Evolutionary conservation across 2,888 invertebrate species (phyloP), one percentile per base, ranked within the genome.

Genomic region (Chloroclysta siterata): DNA sequence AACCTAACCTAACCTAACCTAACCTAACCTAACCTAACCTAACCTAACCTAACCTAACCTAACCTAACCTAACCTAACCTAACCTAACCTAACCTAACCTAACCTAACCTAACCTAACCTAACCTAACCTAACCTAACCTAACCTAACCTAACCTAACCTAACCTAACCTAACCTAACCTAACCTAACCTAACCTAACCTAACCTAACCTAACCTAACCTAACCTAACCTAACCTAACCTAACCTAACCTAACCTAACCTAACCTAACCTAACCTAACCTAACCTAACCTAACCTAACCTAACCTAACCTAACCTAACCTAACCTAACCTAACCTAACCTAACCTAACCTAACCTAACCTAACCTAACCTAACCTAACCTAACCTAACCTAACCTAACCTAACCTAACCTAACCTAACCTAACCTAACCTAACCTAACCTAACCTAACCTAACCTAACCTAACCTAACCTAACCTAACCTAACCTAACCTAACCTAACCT

Each of bases 321-420:
- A 67, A 68, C 68, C 68, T 69, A 70, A 69, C 72, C 69, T 71
- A 72, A 72, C 72, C 70, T 70, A 72, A 70, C 74, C 71, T 68
- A 72, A 72, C 72, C 71, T 68, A 72, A 69, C 71, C 70, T 66
- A 70, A 68, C 71, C 68, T 70, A 70, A 72, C 70, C 64, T 59
- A 65, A 66, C 67, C 69, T 65, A 68, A 69, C 68, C 63, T 54
- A 63, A 58, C 63, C 58, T 58, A 61, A 61, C 61, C 61, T 61
- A 61, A 61, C 61, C 61, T 61, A 61, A 55, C 61, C 55, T 55
- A 61, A 61, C 61, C 61, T 48, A 61, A 61, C 60, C 61, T 72
- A 68, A 69, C 69, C 69, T 72, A 57, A 60, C 60, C 56, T 60
- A 60, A 17, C 55, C 55, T 55, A 55, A 55, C 55, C 55, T 55